phyloP scores from a whole-genome alignment of 2,797 vertebrate species.

The Onychomys arenicola region DNA sequence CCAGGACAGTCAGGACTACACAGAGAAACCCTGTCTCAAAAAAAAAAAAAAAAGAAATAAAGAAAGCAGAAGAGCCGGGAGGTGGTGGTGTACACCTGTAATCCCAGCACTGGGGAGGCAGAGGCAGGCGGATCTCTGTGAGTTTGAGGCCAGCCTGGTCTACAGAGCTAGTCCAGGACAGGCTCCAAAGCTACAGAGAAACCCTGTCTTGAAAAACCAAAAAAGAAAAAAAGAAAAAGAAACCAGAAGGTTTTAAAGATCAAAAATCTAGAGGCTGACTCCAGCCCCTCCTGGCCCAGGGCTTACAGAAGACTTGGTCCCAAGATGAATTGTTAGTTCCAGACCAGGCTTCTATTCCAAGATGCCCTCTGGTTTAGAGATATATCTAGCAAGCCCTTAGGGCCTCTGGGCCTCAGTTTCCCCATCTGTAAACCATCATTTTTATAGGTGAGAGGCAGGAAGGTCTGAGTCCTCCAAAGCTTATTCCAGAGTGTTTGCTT shows the following conservation, averaged over 20 bases:
- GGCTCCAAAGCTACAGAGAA: background rate
- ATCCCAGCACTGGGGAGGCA: background rate
- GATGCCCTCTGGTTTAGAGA: background rate
- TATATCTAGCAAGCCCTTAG: background rate
- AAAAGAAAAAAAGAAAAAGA: background rate
- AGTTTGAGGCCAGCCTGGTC: background rate
- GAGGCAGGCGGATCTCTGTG: background rate
- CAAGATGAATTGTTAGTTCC: background rate
- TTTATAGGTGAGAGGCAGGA: background rate
- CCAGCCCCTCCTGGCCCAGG: background rate
- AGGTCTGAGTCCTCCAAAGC: background rate
- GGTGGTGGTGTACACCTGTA: background rate
- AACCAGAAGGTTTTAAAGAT: background rate
- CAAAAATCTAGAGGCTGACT: background rate
- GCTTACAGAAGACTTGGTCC: background rate
- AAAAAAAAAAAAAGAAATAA: too few relatives aligned
- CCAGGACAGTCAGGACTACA: background rate
- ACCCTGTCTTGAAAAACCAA: background rate
- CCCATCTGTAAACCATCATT: background rate
- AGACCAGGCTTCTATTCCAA: background rate
- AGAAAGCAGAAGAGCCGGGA: too few relatives aligned
- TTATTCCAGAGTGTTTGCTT: background rate
- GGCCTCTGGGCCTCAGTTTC: slow-evolving; percentile 66
- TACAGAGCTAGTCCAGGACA: background rate
- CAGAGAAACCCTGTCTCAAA: background rate